Evolutionary conservation across 2,888 invertebrate genomes (phyloP).

Genomic region (Nesidiocoris tenuis): DNA sequence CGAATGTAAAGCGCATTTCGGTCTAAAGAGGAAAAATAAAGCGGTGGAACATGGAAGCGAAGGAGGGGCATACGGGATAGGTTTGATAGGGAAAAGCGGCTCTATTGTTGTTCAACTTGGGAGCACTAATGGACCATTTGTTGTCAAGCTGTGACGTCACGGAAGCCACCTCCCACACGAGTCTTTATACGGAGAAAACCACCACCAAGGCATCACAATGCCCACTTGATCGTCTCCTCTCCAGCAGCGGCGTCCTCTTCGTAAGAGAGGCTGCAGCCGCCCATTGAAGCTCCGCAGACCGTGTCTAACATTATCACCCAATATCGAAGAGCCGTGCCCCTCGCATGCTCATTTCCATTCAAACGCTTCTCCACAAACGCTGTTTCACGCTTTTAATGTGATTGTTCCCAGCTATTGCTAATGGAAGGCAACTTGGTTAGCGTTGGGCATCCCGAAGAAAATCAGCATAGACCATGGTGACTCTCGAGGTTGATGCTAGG

Average conservation of each 20-base stretch:
- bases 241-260: slow-evolving; percentile 28
- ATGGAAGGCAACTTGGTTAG: too few relatives aligned
- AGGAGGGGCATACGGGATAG: slow-evolving; percentile 6
- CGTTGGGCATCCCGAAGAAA: too few relatives aligned
- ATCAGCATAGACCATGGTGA: too few relatives aligned
- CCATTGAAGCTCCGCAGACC: slow-evolving; percentile 30
- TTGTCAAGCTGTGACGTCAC: slow-evolving; percentile 42
- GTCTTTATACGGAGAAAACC: background rate
- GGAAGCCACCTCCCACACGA: background rate
- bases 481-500: too few relatives aligned
- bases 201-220: slow-evolving; percentile 34
- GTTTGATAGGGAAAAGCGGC: slow-evolving; percentile 35
- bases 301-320: slow-evolving; percentile 34
- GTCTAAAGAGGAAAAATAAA: too few relatives aligned
- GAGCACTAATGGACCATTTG: slow-evolving; percentile 46
- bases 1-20: too few relatives aligned
- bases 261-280: slow-evolving; percentile 20
- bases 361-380: slow-evolving; percentile 12
- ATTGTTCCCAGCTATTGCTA: too few relatives aligned
- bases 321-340: background rate
- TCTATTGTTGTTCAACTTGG: slow-evolving; percentile 41
- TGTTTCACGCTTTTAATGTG: slow-evolving; percentile 17
- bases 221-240: slow-evolving; percentile 35
- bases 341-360: slow-evolving; percentile 8
- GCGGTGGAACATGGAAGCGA: too few relatives aligned